Conservation (phyloP, 2,797 vertebrate genomes). For the Pangasius krempfi region DNA sequence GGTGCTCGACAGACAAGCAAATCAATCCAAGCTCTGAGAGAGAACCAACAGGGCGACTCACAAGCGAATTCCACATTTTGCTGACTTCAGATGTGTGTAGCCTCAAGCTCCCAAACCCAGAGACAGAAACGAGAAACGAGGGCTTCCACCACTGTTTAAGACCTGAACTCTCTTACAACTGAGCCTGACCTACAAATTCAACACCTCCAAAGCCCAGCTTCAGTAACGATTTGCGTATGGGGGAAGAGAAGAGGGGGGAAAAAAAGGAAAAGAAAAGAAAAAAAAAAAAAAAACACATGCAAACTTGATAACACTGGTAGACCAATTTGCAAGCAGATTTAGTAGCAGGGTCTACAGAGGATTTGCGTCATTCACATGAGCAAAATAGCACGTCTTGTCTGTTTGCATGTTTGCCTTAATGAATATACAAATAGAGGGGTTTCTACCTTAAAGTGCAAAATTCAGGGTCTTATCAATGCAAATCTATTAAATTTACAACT, state of each 20-base stretch:
- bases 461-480: neutral
- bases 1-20: slow-evolving; percentile 63
- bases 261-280: too few relatives aligned
- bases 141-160: slow-evolving; percentile 38
- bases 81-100: slow-evolving; percentile 51
- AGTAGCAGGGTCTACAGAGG: neutral
- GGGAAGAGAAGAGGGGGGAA: too few relatives aligned
- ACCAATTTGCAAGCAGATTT: neutral
- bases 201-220: neutral
- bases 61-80: slow-evolving; percentile 52
- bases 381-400: neutral
- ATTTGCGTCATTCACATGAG: neutral
- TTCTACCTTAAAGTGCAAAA: neutral
- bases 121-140: slow-evolving; percentile 49
- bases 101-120: slow-evolving; percentile 36
- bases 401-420: slow-evolving; percentile 4
- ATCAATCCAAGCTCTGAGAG: slow-evolving; percentile 64
- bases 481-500: neutral
- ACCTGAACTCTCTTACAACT: neutral
- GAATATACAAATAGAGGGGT: neutral
- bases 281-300: neutral
- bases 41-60: slow-evolving; percentile 59
- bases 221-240: neutral
- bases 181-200: slow-evolving; percentile 4
- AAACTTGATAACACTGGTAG: slow-evolving; percentile 2